Evolutionary conservation across 2,797 vertebrate genomes (phyloP).

Genomic region (Enteromius unitaeniatus): DNA sequence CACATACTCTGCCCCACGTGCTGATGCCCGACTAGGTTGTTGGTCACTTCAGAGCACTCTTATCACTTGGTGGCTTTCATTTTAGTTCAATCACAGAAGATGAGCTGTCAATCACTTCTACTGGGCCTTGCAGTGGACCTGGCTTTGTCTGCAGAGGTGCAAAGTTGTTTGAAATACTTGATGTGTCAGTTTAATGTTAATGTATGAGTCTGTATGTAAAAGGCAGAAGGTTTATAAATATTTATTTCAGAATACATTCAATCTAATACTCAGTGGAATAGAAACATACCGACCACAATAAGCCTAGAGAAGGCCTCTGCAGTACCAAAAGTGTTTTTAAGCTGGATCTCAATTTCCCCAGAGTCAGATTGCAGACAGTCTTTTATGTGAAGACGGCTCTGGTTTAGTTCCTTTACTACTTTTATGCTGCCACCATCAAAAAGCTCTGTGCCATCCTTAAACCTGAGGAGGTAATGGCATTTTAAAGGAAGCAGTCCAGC

Average conservation of each 20-base stretch:
- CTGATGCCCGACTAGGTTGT: constrained; percentile 79
- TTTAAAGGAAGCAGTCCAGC: constrained; percentile 79
- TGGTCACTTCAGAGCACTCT: constrained; percentile 79
- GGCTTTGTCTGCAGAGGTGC: constrained; percentile 80
- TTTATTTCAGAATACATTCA: constrained; percentile 41
- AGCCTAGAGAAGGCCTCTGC: constrained; percentile 76
- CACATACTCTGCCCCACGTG: constrained; percentile 78
- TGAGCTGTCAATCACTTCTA: constrained; percentile 76
- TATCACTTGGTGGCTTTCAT: constrained; percentile 82
- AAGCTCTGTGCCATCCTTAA: constrained; percentile 78
- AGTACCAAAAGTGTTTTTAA: constrained; percentile 81
- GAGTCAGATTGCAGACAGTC: constrained; percentile 78
- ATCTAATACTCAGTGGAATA: constrained; percentile 31
- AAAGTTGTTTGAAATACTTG: constrained; percentile 24
- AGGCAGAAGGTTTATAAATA: constrained; percentile 2
- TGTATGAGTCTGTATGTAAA: constrained; percentile 12
- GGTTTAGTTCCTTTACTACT: constrained; percentile 76
- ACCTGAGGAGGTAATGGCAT: constrained; percentile 84
- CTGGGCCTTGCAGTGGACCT: constrained; percentile 80
- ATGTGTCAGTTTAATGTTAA: constrained; percentile 34
- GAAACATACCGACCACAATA: constrained; percentile 78
- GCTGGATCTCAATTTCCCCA: constrained; percentile 83
- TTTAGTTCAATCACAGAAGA: constrained; percentile 76
- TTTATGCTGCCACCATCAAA: constrained; percentile 73
- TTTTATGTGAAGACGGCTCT: constrained; percentile 79